These are phyloP conservation scores for Marasmarcha lunaedactyla DNA, from an alignment of 2,888 invertebrate species.

Conservation along the genomic window DNA sequence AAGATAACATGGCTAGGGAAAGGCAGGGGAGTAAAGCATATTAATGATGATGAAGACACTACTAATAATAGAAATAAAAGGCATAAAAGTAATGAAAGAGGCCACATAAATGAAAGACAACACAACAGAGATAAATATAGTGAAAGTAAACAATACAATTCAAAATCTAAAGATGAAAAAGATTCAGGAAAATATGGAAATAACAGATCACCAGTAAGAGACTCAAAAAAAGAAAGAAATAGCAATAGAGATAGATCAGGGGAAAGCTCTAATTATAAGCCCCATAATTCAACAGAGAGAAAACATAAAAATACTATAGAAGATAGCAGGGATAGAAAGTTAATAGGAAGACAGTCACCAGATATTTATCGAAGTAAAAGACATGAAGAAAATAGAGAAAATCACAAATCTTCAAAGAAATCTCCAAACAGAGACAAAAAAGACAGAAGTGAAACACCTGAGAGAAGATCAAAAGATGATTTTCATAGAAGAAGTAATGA, in stretches of 20 bases:
- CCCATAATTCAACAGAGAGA: too few species aligned
- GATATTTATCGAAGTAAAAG: not conserved
- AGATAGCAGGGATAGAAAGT: constrained; percentile 4
- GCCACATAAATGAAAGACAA: constrained; percentile 12
- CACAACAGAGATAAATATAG: constrained; percentile 13
- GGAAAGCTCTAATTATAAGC: constrained; percentile 15
- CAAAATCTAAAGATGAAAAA: constrained; percentile 3
- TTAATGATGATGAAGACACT: constrained; percentile 31
- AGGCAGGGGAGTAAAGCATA: constrained; percentile 80
- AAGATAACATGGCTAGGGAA: constrained; percentile 93
- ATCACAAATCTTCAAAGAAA: constrained; percentile 5
- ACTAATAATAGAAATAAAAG: constrained; percentile 17
- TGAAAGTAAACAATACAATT: constrained; percentile 16
- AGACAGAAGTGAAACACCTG: not conserved
- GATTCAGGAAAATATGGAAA: constrained; percentile 6
- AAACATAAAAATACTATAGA: not conserved
- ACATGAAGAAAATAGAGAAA: not conserved
- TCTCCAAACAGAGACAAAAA: constrained; percentile 6
- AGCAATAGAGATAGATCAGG: constrained; percentile 18
- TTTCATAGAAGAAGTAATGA: constrained; percentile 9
- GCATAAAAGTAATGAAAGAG: constrained; percentile 18
- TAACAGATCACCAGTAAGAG: constrained; percentile 17
- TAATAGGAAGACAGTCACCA: constrained; percentile 2
- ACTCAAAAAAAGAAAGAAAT: constrained; percentile 14
- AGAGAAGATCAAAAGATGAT: constrained; percentile 4